Conservation (phyloP, 2,888 invertebrate genomes). For the Leucozona laternaria region DNA sequence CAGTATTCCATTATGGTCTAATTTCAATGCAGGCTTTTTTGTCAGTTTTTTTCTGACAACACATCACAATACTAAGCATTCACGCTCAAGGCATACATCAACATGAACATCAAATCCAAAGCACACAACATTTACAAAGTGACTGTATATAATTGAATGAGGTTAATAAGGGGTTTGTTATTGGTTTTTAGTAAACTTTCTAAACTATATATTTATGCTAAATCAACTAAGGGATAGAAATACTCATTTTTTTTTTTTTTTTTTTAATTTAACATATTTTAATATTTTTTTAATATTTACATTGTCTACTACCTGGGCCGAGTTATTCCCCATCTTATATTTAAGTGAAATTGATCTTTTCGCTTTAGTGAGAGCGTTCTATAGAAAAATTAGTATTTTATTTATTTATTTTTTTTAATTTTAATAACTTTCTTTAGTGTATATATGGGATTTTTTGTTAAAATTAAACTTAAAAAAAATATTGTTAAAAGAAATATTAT, state of each 20-base stretch:
- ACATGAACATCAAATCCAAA: conserved; percentile 38
- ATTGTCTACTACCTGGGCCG: conserved; percentile 83
- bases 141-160: conserved; percentile 9
- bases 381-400: conserved; percentile 78
- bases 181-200: conserved; percentile 16
- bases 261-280: conserved; percentile 21
- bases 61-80: conserved; percentile 48
- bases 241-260: conserved; percentile 29
- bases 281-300: conserved; percentile 62
- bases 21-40: conserved; percentile 32
- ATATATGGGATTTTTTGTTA: background rate
- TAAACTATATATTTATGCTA: conserved; percentile 42
- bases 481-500: conserved; percentile 20
- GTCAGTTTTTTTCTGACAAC: background rate
- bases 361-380: conserved; percentile 84
- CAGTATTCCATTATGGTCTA: background rate
- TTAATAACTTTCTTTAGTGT: conserved; percentile 24
- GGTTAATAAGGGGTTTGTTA: conserved; percentile 12
- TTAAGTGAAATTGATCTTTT: conserved; percentile 84
- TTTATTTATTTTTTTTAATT: conserved; percentile 6
- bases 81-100: conserved; percentile 37
- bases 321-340: conserved; percentile 83
- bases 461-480: background rate
- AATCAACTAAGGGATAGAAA: conserved; percentile 47
- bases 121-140: conserved; percentile 39